Evolutionary conservation across 2,888 invertebrate genomes (phyloP), one percentile per base, ranked within the genome.

Genomic region (Drosophila fungiperda): DNA sequence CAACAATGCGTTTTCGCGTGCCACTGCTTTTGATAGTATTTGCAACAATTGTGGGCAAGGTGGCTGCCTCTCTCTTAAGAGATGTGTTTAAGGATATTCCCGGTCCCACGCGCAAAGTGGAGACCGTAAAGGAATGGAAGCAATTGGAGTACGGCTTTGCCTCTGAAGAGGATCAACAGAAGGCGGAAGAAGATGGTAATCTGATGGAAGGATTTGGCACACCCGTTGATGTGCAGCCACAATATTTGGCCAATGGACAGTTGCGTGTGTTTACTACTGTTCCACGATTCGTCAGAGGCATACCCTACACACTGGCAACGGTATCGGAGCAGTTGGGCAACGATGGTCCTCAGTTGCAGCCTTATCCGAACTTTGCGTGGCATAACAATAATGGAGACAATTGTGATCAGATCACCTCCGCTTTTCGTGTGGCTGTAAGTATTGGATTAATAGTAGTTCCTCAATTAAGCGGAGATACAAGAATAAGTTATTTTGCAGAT

Each of bases 401-500:
- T 89, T 96, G 96, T 84, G 94, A 95, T 36, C 95, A 95, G 26
- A 93, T 97, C 42, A 96, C 95, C 0, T 97, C 97, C 0, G 97
- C 96, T 2, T 97, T 95, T 85, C 94, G 97, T 91, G 94, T 96
- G 26, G 94, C 95, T 90, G 97, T 97, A 93, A 94, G 94, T 94
- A 26, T 23, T 23, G 8, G 8, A 15, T 15, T 45, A 8, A 1
- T 2, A 26, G 12, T 12, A 15, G 17, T 17, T 45, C 1, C 1
- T n/a, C n/a, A n/a, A n/a, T n/a, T n/a, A n/a, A n/a, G n/a, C n/a
- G n/a, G n/a, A 3, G 15, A 17, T 17, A 12, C 45, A 45, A 2
- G 5, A 5, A 23, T 32, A 17, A 50, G 4, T 8, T 40, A 0
- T 6, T 42, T 42, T 72, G 2, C 38, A 96, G 95, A 93, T 96